phyloP scores from a whole-genome alignment of 2,113 vertebrate genomes.

The Cephalopholis sonnerati region DNA sequence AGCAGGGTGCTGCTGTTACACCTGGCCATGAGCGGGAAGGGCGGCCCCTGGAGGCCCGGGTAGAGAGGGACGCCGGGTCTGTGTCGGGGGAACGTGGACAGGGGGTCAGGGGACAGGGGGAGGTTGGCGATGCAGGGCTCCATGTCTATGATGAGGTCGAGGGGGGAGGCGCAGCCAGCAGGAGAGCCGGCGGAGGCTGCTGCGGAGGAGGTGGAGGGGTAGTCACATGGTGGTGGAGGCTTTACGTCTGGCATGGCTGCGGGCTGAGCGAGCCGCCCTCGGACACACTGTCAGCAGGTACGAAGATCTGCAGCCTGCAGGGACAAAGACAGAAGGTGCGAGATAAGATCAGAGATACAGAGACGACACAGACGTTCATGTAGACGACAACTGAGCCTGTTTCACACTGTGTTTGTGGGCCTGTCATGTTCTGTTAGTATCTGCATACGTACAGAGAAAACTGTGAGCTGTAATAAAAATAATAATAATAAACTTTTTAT shows the following conservation, averaged over 20 bases:
- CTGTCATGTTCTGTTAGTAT: not conserved
- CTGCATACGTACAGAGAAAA: not conserved
- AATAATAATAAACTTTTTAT: no score
- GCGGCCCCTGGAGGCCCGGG: constrained; percentile 79
- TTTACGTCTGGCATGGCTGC: constrained; percentile 85
- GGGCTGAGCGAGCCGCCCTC: constrained; percentile 62
- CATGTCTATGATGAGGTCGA: constrained; percentile 84
- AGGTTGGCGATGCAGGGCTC: constrained; percentile 84
- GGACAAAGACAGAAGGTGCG: not conserved
- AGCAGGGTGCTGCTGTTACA: constrained; percentile 88
- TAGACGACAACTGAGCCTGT: not conserved
- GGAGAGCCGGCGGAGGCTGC: constrained; percentile 78
- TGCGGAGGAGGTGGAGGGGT: constrained; percentile 77
- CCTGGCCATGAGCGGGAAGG: constrained; percentile 85
- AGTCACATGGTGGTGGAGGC: constrained; percentile 85
- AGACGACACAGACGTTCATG: not conserved
- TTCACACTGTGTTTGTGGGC: not conserved
- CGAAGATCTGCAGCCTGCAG: constrained; percentile 64
- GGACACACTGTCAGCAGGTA: constrained; percentile 46
- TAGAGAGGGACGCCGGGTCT: constrained; percentile 53
- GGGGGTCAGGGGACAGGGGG: constrained; percentile 81
- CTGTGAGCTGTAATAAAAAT: not conserved
- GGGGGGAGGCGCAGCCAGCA: constrained; percentile 80
- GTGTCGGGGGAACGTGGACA: constrained; percentile 85
- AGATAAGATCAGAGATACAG: not conserved